Evolutionary conservation across 2,888 invertebrate species (phyloP).

Genomic region (Clusia tigrina): DNA sequence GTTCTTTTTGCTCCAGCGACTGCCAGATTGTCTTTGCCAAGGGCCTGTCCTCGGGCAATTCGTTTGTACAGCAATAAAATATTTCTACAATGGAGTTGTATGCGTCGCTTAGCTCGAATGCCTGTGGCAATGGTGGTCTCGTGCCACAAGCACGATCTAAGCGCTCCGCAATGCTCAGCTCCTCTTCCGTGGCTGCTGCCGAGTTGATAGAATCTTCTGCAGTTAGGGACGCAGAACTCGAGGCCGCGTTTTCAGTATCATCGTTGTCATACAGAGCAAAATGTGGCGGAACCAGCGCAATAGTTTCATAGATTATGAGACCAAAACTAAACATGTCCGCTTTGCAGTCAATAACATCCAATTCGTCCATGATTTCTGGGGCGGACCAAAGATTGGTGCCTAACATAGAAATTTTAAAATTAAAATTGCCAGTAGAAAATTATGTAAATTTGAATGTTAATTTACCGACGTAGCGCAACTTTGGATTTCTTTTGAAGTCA

Average conservation of each 20-base stretch:
- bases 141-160: constrained; percentile 66
- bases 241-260: constrained; percentile 39
- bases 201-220: not conserved
- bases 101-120: constrained; percentile 68
- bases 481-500: constrained; percentile 67
- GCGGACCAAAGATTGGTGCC: constrained; percentile 84
- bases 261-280: constrained; percentile 50
- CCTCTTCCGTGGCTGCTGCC: constrained; percentile 44
- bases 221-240: not conserved
- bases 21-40: constrained; percentile 66
- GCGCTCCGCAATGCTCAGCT: constrained; percentile 22
- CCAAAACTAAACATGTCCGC: constrained; percentile 85
- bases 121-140: constrained; percentile 74
- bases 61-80: constrained; percentile 77
- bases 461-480: constrained; percentile 71
- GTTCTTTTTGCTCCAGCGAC: constrained; percentile 24
- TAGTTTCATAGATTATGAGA: constrained; percentile 82
- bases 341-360: constrained; percentile 71
- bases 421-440: not conserved
- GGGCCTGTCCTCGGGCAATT: constrained; percentile 69
- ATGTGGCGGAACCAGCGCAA: constrained; percentile 77
- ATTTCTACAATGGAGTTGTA: constrained; percentile 74
- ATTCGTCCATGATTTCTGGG: constrained; percentile 76
- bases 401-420: constrained; percentile 39
- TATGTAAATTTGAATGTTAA: constrained; percentile 2